Percentiles rank a stretch among this genome's conserved stretches.
phyloP scores from a whole-genome alignment of 2,113 vertebrate species.

The Nyctereutes procyonoides region DNA sequence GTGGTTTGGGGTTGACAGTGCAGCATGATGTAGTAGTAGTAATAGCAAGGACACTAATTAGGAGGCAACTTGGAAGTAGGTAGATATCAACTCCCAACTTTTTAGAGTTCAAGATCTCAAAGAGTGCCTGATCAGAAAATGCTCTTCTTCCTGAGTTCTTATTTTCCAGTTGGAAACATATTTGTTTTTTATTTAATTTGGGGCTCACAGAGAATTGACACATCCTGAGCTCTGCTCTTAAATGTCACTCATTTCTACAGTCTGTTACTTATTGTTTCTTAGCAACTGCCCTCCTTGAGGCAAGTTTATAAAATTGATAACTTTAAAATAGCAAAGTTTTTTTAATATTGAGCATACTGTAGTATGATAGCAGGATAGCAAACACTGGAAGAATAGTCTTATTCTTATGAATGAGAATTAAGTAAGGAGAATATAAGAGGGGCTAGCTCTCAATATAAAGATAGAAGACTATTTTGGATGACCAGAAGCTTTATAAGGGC shows the following conservation, averaged over 20 bases:
- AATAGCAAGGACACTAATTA: neutral
- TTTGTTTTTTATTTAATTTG: conserved; percentile 41
- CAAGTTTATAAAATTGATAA: neutral
- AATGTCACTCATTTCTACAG: neutral
- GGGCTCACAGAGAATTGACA: neutral
- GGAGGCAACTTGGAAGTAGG: neutral
- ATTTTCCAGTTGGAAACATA: neutral
- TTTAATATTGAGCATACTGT: neutral
- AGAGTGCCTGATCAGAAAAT: neutral
- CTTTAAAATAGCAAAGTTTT: neutral
- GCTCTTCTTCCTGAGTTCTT: conserved; percentile 1
- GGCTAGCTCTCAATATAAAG: neutral
- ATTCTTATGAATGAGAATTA: neutral
- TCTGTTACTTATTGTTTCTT: conserved; percentile 7
- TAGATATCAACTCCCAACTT: neutral
- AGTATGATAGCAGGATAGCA: neutral
- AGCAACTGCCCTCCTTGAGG: neutral
- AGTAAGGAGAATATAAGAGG: neutral
- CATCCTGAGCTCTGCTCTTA: neutral
- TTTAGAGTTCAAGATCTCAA: neutral
- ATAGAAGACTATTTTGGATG: neutral
- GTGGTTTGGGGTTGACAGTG: neutral
- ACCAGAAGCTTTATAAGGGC: neutral
- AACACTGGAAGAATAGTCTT: neutral
- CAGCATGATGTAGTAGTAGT: neutral